phyloP scores from a whole-genome alignment of 2,797 vertebrate genomes.

The Chrysocyon brachyurus region DNA sequence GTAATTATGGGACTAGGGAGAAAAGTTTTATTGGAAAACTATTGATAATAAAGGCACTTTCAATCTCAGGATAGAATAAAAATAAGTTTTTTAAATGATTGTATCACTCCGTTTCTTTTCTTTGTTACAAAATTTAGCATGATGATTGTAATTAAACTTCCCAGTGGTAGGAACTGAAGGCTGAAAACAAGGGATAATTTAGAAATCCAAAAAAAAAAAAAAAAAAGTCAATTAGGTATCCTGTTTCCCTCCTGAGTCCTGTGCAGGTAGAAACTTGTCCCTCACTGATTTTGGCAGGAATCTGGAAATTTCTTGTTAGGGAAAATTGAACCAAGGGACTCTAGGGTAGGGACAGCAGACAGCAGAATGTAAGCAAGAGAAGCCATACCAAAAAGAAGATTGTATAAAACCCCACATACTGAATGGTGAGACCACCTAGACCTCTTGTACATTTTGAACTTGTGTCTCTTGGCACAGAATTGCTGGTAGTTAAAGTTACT shows the following conservation, averaged over 20 bases:
- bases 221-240: background rate
- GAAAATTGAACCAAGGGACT: background rate
- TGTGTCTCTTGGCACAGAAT: background rate
- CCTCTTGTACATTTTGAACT: background rate
- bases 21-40: background rate
- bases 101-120: background rate
- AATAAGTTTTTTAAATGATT: background rate
- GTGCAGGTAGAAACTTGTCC: background rate
- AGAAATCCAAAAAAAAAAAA: background rate
- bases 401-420: background rate
- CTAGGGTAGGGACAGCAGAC: background rate
- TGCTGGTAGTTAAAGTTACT: background rate
- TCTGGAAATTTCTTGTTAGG: background rate
- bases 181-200: background rate
- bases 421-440: background rate
- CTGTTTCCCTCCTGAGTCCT: background rate
- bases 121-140: background rate
- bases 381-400: background rate
- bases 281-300: background rate
- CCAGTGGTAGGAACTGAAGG: background rate
- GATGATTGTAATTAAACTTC: background rate
- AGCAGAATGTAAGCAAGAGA: background rate
- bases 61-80: conserved; percentile 25
- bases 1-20: background rate
- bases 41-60: background rate